phyloP scores from a whole-genome alignment of 2,888 invertebrate species.

The Caenorhabditis sinica region DNA sequence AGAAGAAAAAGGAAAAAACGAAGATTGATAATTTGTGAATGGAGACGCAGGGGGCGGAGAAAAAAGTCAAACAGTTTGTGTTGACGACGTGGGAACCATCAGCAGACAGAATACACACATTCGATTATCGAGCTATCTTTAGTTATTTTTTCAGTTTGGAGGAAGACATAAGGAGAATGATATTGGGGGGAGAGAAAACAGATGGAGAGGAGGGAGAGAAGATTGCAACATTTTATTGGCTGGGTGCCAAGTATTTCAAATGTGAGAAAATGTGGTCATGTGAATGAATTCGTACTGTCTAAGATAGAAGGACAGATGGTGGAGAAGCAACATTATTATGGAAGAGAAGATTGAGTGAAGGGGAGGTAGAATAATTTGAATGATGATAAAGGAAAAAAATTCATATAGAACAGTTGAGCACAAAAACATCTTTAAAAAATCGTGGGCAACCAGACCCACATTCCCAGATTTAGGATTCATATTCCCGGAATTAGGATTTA shows the following conservation, averaged over 20 bases:
- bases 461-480: too few species aligned
- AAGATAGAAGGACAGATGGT: constrained; percentile 44
- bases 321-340: constrained; percentile 14
- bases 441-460: too few species aligned
- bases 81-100: constrained; percentile 57
- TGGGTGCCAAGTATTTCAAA: constrained; percentile 49
- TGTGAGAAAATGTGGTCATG: constrained; percentile 33
- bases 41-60: constrained; percentile 28
- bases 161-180: constrained; percentile 2
- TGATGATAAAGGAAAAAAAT: neutral
- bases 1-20: neutral
- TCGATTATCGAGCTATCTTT: constrained; percentile 43
- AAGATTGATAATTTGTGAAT: constrained; percentile 35
- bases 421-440: neutral
- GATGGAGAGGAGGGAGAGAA: constrained; percentile 1
- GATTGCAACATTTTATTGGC: constrained; percentile 42
- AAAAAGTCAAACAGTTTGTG: constrained; percentile 51
- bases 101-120: constrained; percentile 3
- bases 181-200: constrained; percentile 15
- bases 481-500: too few species aligned
- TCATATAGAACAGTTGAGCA: neutral
- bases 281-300: constrained; percentile 20
- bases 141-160: constrained; percentile 31
- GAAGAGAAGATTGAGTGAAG: constrained; percentile 41
- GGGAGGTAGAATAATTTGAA: neutral